phyloP scores from a whole-genome alignment of 2,113 vertebrate genomes.

The Neogobius melanostomus region DNA sequence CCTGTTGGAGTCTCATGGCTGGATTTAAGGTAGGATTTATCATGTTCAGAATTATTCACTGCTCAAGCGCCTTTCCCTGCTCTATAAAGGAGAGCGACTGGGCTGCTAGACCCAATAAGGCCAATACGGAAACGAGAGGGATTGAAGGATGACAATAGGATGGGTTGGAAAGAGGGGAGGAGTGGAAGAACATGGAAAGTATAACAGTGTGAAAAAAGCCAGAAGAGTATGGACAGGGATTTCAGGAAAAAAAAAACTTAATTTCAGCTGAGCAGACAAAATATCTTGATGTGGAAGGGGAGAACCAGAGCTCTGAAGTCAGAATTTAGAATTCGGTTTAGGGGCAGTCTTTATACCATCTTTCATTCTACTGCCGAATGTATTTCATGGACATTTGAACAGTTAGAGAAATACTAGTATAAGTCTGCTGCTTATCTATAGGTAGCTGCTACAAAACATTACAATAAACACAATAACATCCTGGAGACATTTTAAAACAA shows the following conservation, averaged over 20 bases:
- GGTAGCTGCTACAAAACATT: conserved; percentile 14
- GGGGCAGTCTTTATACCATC: conserved; percentile 20
- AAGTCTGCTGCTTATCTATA: not conserved
- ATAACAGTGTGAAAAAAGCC: conserved; percentile 38
- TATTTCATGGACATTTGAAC: conserved; percentile 41
- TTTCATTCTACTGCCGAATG: conserved; percentile 30
- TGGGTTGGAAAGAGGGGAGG: conserved; percentile 53
- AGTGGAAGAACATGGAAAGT: conserved; percentile 45
- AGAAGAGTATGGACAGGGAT: conserved; percentile 45
- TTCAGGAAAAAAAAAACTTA: conserved; percentile 52
- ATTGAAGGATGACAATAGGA: conserved; percentile 53
- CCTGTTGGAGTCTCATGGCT: conserved; percentile 78
- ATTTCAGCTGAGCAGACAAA: conserved; percentile 65
- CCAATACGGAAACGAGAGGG: conserved; percentile 60
- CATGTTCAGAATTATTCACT: conserved; percentile 80
- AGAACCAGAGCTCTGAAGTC: conserved; percentile 41
- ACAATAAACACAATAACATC: not conserved
- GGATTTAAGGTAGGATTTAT: conserved; percentile 82
- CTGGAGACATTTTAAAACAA: not conserved
- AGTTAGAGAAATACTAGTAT: conserved; percentile 24
- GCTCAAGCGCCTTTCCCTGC: conserved; percentile 69
- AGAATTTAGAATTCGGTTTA: conserved; percentile 27
- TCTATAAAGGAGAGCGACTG: conserved; percentile 66
- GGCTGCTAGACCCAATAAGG: conserved; percentile 64
- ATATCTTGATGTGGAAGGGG: conserved; percentile 48